Evolutionary conservation across 2,113 vertebrate genomes (phyloP).

Genomic region (Takifugu bimaculatus): DNA sequence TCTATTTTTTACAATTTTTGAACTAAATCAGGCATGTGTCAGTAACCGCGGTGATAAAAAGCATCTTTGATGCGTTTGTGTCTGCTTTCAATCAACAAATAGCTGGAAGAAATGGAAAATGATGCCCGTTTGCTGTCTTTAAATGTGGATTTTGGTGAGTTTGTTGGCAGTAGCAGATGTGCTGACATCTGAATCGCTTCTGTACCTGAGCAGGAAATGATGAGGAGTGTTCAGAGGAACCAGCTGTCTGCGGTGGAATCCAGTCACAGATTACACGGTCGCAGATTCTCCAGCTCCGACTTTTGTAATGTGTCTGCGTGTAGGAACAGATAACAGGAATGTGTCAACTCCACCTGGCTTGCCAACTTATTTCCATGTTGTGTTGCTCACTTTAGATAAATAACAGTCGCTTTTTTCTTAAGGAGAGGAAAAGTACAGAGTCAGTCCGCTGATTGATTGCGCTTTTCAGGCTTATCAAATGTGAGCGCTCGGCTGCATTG

Average conservation of each 20-base stretch:
- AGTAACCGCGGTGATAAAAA: slow-evolving; percentile 21
- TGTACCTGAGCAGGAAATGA: slow-evolving; percentile 17
- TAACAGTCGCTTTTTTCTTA: no score
- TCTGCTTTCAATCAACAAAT: not conserved
- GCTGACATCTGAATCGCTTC: slow-evolving; percentile 7
- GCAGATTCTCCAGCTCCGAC: slow-evolving; percentile 21
- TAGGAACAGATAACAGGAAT: slow-evolving; percentile 35
- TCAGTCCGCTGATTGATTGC: slow-evolving; percentile 27
- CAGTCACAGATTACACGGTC: slow-evolving; percentile 23
- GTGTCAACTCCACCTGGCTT: slow-evolving; percentile 26
- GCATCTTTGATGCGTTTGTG: slow-evolving; percentile 21
- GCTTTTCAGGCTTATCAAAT: slow-evolving; percentile 48
- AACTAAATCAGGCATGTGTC: slow-evolving; percentile 47
- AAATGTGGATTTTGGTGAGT: slow-evolving; percentile 15
- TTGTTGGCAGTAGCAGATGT: slow-evolving; percentile 26
- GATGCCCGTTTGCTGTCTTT: slow-evolving; percentile 9
- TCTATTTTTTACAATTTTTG: slow-evolving; percentile 49
- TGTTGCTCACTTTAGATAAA: not conserved
- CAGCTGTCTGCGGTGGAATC: slow-evolving; percentile 21
- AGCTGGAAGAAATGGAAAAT: slow-evolving; percentile 2
- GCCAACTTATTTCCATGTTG: not conserved
- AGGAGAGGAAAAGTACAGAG: slow-evolving; percentile 11
- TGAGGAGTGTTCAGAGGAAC: slow-evolving; percentile 8
- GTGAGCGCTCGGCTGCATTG: slow-evolving; percentile 18
- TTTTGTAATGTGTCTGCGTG: slow-evolving; percentile 41